Percentiles rank a stretch among this genome's conserved stretches.
These are phyloP conservation scores for Strigops habroptila DNA, from an alignment of 2,113 vertebrate genomes.

Conservation along the genomic window DNA sequence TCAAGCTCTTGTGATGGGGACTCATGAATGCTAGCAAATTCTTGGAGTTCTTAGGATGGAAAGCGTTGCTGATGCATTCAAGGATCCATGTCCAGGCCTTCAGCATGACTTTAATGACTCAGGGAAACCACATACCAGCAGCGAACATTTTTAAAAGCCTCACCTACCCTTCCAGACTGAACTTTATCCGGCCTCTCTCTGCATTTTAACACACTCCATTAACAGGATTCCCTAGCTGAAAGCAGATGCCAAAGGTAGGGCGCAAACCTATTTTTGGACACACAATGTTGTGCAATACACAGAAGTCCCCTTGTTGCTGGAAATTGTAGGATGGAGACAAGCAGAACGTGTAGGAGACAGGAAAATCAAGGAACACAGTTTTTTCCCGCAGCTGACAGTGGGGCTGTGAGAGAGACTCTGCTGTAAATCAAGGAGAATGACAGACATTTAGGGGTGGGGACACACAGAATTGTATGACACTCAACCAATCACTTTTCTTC, in stretches of 20 bases:
- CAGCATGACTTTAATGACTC: background rate
- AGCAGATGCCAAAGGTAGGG: background rate
- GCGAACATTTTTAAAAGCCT: conserved; percentile 17
- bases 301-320: background rate
- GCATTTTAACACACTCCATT: conserved; percentile 14
- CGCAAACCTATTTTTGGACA: conserved; percentile 3
- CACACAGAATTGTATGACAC: background rate
- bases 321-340: background rate
- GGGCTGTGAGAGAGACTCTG: background rate
- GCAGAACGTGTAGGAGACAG: background rate
- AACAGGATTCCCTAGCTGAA: background rate
- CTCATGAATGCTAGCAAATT: background rate
- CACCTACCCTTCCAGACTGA: background rate
- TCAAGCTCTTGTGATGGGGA: background rate
- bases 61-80: background rate
- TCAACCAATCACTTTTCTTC: background rate
- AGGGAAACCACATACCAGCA: background rate
- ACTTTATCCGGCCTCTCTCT: background rate
- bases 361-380: background rate
- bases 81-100: background rate
- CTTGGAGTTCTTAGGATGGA: background rate
- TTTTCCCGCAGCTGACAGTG: background rate
- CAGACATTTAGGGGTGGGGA: background rate
- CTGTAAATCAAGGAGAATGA: background rate
- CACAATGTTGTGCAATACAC: fast-evolving